Evolutionary conservation across 2,797 vertebrate genomes (phyloP), one percentile per base, ranked within the genome.

Genomic region (Enteromius radiatus): DNA sequence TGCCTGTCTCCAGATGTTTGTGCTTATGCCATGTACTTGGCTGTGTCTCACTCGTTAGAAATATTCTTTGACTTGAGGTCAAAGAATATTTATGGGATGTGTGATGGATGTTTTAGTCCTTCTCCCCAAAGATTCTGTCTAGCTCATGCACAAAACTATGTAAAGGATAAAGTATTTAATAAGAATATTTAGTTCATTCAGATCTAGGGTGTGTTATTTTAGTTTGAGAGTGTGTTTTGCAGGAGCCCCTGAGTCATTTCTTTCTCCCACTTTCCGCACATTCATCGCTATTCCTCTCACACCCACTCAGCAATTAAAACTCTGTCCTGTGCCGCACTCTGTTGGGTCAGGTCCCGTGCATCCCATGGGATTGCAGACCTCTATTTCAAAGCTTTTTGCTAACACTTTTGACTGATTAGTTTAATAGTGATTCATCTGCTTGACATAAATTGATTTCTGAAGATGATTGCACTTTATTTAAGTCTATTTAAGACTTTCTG

Each of bases 1-100:
- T 65, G n/a, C 61, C n/a, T 74, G 45, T 28, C 33, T 74, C 56
- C 47, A 52, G 69, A 52, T 74, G 69, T 71, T 12, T 70, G 33
- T 31, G 36, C 65, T 70, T 70, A 70, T 54, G 6, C 5, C 15
- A 6, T 59, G 5, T 28, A 28, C 49, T 63, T 61, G 52, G 21
- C 21, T 54, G 52, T 54, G 3, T 54, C 9, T 8, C 21, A 56
- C n/a, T 56, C 21, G 52, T 56, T 56, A 23, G n/a, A 56, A 56
- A 56, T 56, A 56, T 56, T 56, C 9, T 56, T 56, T 56, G 52
- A 23, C 52, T 56, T n/a, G 52, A 56, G 1, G n/a, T 10, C 21
- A 31, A 31, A 31, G 31, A 31, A n/a, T n/a, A n/a, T n/a, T n/a
- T n/a, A n/a, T n/a, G n/a, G 31, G 11, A 23, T 23, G 9, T 56